phyloP scores from a whole-genome alignment of 2,797 vertebrate genomes.

The Anabas testudineus region DNA sequence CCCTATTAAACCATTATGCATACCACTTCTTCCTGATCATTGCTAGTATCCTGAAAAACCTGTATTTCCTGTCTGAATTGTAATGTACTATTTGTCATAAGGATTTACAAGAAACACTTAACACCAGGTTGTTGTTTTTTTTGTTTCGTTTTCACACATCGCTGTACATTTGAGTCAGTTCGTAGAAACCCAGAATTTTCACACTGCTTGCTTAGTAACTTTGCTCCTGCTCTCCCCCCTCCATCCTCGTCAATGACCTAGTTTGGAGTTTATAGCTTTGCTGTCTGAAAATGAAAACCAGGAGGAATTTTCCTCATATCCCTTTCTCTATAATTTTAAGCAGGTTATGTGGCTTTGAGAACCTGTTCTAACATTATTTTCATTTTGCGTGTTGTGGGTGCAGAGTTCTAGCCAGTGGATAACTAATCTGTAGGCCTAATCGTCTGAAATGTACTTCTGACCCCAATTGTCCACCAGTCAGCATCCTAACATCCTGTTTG shows the following conservation, averaged over 20 bases:
- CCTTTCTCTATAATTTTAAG: constrained; percentile 4
- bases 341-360: not conserved
- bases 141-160: not conserved
- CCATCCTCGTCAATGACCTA: constrained; percentile 43
- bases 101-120: no score
- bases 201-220: constrained; percentile 21
- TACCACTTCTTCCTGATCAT: not conserved
- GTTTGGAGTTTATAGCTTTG: constrained; percentile 50
- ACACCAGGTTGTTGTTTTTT: no score
- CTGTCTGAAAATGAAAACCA: constrained; percentile 41
- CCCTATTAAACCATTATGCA: not conserved
- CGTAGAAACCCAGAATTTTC: constrained; percentile 22
- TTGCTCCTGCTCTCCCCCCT: constrained; percentile 17
- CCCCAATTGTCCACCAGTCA: not conserved
- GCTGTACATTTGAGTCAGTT: constrained; percentile 11
- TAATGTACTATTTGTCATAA: no score
- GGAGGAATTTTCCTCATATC: constrained; percentile 25
- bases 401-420: not conserved
- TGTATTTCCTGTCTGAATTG: not conserved
- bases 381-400: not conserved
- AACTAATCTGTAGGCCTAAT: not conserved
- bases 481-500: constrained; percentile 1
- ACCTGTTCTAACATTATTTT: not conserved
- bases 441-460: constrained; percentile 17
- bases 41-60: not conserved